These are phyloP conservation scores for Napeogenes sylphis DNA, from an alignment of 2,888 invertebrate genomes.

Conservation along the genomic window DNA sequence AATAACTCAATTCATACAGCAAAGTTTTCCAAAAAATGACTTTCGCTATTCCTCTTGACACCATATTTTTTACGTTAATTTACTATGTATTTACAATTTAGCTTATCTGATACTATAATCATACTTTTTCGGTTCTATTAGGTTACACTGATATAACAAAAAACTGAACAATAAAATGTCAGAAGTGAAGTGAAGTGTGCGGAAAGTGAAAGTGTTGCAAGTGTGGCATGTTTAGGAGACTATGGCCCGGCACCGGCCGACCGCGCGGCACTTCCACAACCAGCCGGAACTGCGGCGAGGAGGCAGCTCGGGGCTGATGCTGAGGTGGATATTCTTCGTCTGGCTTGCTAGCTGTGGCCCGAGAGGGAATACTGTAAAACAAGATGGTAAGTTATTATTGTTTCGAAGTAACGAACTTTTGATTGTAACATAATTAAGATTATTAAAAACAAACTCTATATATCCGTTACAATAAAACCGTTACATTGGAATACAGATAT, in stretches of 20 bases:
- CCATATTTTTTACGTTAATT: no score
- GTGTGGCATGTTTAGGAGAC: slow-evolving; percentile 33
- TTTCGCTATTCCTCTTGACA: no score
- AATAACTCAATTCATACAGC: no score
- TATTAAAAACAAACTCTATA: background rate
- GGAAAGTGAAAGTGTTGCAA: slow-evolving; percentile 13
- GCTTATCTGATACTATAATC: no score
- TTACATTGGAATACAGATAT: slow-evolving; percentile 19
- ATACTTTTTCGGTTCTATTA: background rate
- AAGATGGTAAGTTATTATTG: slow-evolving; percentile 60
- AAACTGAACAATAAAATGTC: slow-evolving; percentile 23
- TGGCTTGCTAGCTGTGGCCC: slow-evolving; percentile 70
- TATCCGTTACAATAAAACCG: slow-evolving; percentile 3
- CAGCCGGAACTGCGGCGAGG: slow-evolving; percentile 66
- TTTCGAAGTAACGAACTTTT: no score
- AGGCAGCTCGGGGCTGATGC: slow-evolving; percentile 57
- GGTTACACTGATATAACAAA: slow-evolving; percentile 4
- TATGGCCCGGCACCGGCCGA: slow-evolving; percentile 61
- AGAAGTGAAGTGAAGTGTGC: slow-evolving; percentile 27
- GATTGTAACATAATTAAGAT: no score
- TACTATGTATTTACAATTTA: background rate
- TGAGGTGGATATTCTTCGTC: slow-evolving; percentile 66
- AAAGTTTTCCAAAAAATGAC: no score
- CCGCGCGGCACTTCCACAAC: slow-evolving; percentile 70
- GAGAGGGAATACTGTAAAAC: slow-evolving; percentile 67